Conservation (phyloP, 2,797 vertebrate genomes). For the Microctenopoma stevenorrisi region DNA sequence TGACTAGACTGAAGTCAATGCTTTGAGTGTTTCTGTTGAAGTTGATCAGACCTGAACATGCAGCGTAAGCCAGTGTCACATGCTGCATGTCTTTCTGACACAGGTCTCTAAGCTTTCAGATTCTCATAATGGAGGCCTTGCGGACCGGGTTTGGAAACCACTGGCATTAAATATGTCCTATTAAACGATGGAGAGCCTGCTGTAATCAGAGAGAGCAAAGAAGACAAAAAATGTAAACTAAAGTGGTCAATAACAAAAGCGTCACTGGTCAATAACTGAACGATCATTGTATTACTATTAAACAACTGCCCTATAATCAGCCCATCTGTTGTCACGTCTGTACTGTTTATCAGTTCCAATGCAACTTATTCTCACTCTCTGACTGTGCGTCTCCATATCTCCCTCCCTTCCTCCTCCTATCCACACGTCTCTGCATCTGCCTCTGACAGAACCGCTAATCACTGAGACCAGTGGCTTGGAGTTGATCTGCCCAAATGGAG, state of each 20-base stretch:
- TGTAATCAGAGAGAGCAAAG: background rate
- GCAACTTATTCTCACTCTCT: constrained; percentile 40
- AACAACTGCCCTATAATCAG: constrained; percentile 38
- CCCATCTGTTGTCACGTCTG: constrained; percentile 39
- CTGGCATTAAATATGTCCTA: background rate
- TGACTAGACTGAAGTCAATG: background rate
- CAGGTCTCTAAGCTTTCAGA: background rate
- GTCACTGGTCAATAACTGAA: background rate
- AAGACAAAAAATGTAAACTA: background rate
- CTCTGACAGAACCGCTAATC: constrained; percentile 79
- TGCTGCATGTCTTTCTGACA: background rate
- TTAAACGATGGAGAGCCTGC: background rate
- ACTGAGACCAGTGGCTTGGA: constrained; percentile 78
- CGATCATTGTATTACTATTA: constrained; percentile 26
- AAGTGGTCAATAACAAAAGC: constrained; percentile 7
- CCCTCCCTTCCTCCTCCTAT: constrained; percentile 24
- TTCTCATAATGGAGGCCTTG: too few relatives aligned
- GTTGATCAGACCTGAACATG: background rate
- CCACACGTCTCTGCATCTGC: constrained; percentile 62
- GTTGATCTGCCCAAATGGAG: constrained; percentile 81
- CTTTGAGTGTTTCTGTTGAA: background rate
- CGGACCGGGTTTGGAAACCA: background rate
- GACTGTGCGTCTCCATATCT: constrained; percentile 19
- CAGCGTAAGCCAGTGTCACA: background rate
- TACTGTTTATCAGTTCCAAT: constrained; percentile 40